These are phyloP conservation scores for Xanthorhoe spadicearia DNA, from an alignment of 2,888 invertebrate genomes.

Conservation along the genomic window DNA sequence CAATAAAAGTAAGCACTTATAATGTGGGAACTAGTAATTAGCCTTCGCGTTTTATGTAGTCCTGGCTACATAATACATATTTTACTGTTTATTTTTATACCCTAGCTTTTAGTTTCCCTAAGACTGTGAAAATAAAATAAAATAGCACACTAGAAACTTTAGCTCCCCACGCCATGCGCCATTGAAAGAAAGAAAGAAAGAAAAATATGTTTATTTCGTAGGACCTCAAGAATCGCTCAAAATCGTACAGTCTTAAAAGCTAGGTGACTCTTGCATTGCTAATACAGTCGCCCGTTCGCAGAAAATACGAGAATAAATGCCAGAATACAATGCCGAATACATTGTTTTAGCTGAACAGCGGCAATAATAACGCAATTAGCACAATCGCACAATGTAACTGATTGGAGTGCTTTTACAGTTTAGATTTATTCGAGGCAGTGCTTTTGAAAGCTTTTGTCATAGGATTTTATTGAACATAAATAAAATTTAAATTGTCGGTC, in stretches of 20 bases:
- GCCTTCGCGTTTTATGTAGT: too few species aligned
- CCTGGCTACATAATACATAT: too few species aligned
- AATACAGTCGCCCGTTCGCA: neutral
- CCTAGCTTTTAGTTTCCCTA: too few species aligned
- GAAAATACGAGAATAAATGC: neutral
- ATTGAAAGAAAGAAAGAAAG: too few species aligned
- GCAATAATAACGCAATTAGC: slow-evolving; percentile 48
- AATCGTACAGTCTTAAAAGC: too few species aligned
- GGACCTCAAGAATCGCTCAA: too few species aligned
- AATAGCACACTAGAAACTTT: neutral
- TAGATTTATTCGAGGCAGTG: slow-evolving; percentile 15
- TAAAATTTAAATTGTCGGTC: neutral
- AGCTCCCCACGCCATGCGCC: neutral
- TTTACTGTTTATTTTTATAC: too few species aligned
- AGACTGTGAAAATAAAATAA: too few species aligned
- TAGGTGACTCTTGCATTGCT: too few species aligned
- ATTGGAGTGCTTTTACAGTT: slow-evolving; percentile 35
- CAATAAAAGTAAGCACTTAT: too few species aligned
- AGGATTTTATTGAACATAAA: neutral
- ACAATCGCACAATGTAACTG: slow-evolving; percentile 39
- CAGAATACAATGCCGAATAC: slow-evolving; percentile 36
- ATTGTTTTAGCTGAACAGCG: slow-evolving; percentile 38
- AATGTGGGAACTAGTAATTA: too few species aligned
- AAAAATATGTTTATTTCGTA: too few species aligned
- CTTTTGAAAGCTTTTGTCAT: neutral